phyloP scores from a whole-genome alignment of 2,797 vertebrate genomes.

The Delichon dasypus region DNA sequence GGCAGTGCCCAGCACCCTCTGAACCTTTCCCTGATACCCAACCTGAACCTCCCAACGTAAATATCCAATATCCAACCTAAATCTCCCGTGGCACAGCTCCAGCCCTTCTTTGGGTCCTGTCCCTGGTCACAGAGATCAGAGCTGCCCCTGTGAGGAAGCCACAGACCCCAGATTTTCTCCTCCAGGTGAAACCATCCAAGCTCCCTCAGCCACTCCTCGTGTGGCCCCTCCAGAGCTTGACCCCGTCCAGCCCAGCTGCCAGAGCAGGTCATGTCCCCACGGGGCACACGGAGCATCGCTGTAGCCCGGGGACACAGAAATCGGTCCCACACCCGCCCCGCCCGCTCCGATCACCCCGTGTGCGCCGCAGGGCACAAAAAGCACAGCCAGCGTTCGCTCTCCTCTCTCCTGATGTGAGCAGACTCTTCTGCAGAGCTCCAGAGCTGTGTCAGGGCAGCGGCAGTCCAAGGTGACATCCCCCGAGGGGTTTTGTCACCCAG shows the following conservation, averaged over 20 bases:
- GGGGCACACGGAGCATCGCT: background rate
- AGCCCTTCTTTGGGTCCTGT: background rate
- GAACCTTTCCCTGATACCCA: too few relatives aligned
- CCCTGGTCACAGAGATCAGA: background rate
- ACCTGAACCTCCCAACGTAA: too few relatives aligned
- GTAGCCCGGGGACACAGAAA: background rate
- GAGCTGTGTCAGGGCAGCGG: accelerated
- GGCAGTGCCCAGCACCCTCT: background rate
- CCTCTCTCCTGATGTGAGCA: accelerated
- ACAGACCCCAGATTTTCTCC: background rate
- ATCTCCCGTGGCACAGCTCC: background rate
- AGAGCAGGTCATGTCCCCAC: accelerated
- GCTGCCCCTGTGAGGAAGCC: background rate
- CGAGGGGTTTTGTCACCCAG: background rate
- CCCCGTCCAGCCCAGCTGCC: background rate
- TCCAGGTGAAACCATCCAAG: background rate
- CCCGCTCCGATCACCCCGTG: accelerated
- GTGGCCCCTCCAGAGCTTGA: background rate
- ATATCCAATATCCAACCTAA: background rate
- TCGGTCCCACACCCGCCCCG: accelerated
- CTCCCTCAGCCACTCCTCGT: background rate
- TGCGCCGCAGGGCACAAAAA: accelerated
- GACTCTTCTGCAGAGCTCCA: accelerated
- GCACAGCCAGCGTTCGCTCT: accelerated
- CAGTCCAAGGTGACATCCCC: accelerated